Evolutionary conservation across 2,888 invertebrate genomes (phyloP).

Genomic region (Barypeithes pellucidus): DNA sequence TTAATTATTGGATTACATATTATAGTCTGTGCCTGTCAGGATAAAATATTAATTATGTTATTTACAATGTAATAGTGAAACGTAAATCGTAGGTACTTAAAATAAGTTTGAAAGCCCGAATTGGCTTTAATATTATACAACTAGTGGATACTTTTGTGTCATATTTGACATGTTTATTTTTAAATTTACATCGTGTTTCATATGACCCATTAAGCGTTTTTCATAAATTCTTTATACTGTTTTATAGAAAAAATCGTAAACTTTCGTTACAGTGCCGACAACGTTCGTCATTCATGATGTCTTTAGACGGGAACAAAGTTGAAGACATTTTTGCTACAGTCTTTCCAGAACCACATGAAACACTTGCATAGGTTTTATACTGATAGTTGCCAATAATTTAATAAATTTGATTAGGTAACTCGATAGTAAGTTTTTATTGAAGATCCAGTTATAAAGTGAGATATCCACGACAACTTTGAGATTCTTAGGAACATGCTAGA

Average conservation of each 20-base stretch:
- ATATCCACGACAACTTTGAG: too few species aligned
- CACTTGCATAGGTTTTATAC: not conserved
- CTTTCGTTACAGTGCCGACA: too few species aligned
- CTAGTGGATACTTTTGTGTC: slow-evolving; percentile 49
- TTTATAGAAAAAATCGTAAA: too few species aligned
- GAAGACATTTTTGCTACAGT: not conserved
- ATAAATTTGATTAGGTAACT: too few species aligned
- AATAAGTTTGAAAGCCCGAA: slow-evolving; percentile 51
- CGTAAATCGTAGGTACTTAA: slow-evolving; percentile 70
- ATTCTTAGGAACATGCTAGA: too few species aligned
- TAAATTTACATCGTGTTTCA: slow-evolving; percentile 24
- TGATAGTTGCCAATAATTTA: not conserved
- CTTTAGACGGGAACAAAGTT: too few species aligned
- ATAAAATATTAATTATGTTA: slow-evolving; percentile 70
- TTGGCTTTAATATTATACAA: slow-evolving; percentile 38
- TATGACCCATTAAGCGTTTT: not conserved
- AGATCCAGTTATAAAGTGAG: too few species aligned
- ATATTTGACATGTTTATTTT: slow-evolving; percentile 31
- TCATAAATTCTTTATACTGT: not conserved
- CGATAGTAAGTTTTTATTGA: too few species aligned
- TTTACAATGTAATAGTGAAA: slow-evolving; percentile 71
- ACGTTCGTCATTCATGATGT: too few species aligned
- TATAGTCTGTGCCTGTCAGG: slow-evolving; percentile 71
- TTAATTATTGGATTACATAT: slow-evolving; percentile 72
- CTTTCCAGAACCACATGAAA: not conserved